Evolutionary conservation across 2,888 invertebrate genomes (phyloP), one percentile per base, ranked within the genome.

Genomic region (Drosophila neutralis): DNA sequence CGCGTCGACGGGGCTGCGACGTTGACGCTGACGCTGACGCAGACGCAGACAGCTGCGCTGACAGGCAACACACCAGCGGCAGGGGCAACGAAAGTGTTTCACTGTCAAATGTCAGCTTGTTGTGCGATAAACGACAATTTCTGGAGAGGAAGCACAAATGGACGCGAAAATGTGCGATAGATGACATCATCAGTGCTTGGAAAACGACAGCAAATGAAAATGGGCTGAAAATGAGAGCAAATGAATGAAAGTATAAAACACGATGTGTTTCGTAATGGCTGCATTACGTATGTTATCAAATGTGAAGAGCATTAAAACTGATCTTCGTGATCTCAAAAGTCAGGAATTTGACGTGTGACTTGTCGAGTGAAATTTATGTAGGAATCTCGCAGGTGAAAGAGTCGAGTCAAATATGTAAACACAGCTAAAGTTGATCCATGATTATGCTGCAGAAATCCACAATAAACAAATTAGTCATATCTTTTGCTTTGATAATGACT

Each of bases 41-140:
- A 33, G 58, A 33, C 70, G 75, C 56, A 18, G 54, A 53, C 51
- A 59, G 40, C 56, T 13, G 42, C 11, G 42, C 35, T 59, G 70
- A 79, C 77, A 79, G 60, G 40, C 57, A 60, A 67, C 63, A 74
- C 60, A 74, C 60, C 57, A 64, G 21, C 51, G 48, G 59, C 73
- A 69, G 62, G 38, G 64, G 45, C 49, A 35, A 52, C 62, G 80
- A 82, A 86, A 83, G 83, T 86, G 83, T 83, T 83, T 86, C 73
- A 75, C 83, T 83, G 87, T 83, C 83, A 86, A 83, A 86, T 83
- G 82, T 83, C 87, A 78, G 66, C 29, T 57, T 49, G 62, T 62
- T 80, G 29, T 62, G 78, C 69, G 78, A 69, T 67, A 78, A 78
- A 64, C 60, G 70, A 70, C 68, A 63, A 64, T 38, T 82, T 78